Base-by-base conservation (phyloP, 1,140 invertebrate genomes). In the Drosophila pandora region DNA sequence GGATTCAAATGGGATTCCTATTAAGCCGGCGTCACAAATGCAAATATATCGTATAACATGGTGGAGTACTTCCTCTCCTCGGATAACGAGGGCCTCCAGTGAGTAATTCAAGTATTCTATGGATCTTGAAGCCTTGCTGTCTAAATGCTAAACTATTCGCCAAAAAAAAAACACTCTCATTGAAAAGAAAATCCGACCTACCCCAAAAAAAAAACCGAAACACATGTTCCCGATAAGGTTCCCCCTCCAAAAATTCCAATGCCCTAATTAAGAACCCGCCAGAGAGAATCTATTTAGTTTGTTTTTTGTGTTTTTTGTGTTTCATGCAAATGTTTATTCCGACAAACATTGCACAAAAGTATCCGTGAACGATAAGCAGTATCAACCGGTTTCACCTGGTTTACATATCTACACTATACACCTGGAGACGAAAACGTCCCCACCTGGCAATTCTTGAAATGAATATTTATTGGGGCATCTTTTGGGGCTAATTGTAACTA, bases 301-400 rank as follows among this genome's bases (percentile, higher is more conserved):
- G 34, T 47, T n/a, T 59, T 57, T 23, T n/a, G n/a, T n/a, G n/a
- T n/a, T 28, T 61, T 53, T 71, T 45, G 17, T 70, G 17, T 34
- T 28, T 22, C 47, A 73, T 64, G 71, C 59, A 64, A 63, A 57
- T 74, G 47, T 73, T 56, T 63, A 25, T 68, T 69, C 32, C 2
- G n/a, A 32, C 63, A 49, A 76, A 55, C 62, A 76, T 25, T 75
- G 37, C 30, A 73, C 49, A 28, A 37, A 37, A 37, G 23, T 10
- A 52, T 37, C 8, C 13, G 6, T 34, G 12, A 54, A 52, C 13
- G 37, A 47, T 13, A 49, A 41, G 53, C 67, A 68, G 72, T 65
- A 59, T 67, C 55, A 77, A 80, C 81, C 57, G 60, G 81, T 80
- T 85, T 50, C 7, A 22, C 43, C 43, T 22, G 17, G 21, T 12